Conservation (phyloP, 1,140 invertebrate genomes). For the Drosophila micromelanica region DNA sequence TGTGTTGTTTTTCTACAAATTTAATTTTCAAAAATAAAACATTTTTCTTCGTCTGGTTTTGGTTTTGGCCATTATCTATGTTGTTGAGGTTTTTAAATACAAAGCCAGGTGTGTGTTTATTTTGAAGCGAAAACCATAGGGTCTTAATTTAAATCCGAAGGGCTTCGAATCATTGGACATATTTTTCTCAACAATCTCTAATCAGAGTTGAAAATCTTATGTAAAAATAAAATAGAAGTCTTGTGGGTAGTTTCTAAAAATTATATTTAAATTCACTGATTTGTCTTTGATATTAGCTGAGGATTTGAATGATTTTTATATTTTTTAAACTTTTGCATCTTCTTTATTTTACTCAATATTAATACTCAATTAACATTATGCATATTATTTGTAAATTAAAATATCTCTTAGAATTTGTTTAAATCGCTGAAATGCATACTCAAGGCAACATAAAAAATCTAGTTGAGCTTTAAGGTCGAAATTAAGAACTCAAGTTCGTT, state of each 20-base stretch:
- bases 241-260: too few species aligned
- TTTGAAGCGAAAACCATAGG: conserved; percentile 2
- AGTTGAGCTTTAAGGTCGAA: conserved; percentile 65
- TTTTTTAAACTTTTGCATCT: too few species aligned
- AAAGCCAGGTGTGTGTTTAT: conserved; percentile 55
- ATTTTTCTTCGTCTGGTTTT: conserved; percentile 52
- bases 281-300: too few species aligned
- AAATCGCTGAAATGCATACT: too few species aligned
- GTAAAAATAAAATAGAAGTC: too few species aligned
- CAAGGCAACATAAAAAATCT: neutral
- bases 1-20: conserved; percentile 65
- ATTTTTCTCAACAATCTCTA: neutral
- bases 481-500: conserved; percentile 82
- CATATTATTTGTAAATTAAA: neutral
- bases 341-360: too few species aligned
- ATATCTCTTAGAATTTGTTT: neutral
- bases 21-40: conserved; percentile 75
- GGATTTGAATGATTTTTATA: too few species aligned
- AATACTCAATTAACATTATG: too few species aligned
- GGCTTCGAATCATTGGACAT: neutral
- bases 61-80: conserved; percentile 33
- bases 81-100: conserved; percentile 9
- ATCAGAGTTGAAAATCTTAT: neutral
- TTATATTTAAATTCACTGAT: too few species aligned
- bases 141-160: conserved; percentile 38